Evolutionary conservation across 2,888 invertebrate species (phyloP), one percentile per base, ranked within the genome.

Genomic region (Athrips mouffetella): DNA sequence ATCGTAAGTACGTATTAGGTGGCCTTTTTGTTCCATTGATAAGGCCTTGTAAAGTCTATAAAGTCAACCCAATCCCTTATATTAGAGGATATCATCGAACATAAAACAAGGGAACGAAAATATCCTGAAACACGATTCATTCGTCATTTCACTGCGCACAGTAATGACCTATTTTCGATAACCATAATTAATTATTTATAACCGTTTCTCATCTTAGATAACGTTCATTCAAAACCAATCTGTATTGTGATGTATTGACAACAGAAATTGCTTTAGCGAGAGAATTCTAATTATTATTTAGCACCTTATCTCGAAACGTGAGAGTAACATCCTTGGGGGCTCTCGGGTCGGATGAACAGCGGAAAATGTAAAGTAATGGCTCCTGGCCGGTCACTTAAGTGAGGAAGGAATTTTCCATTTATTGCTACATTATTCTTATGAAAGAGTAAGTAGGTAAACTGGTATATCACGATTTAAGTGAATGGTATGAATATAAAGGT

Each of bases 291-390:
- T 54, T 55, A 52, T 41, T 50, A 47, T 59, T 63, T 63, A 65
- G 52, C 59, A 54, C 48, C 39, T 50, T 42, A 48, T 45, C 27
- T 44, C 25, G 54, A 62, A 61, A 51, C 59, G 61, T 66, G 65
- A 57, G 35, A 40, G 45, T 52, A 45, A 53, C 47, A 51, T 29
- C 55, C 56, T 57, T 52, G 49, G 33, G n/a, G 20, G 20, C 27
- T 45, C 6, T 25, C 23, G 35, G 47, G 44, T 48, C 46, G 51
- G 50, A 10, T 48, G 50, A 52, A 39, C 55, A 48, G 31, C 47
- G 31, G n/a, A n/a, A n/a, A n/a, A n/a, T n/a, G n/a, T n/a, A n/a
- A n/a, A 48, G 2, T 15, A 10, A 33, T 5, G 7, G 8, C 7
- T 10, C n/a, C 27, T n/a, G 7, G 27, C 7, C 8, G n/a, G 7